phyloP scores from a whole-genome alignment of 2,113 vertebrate genomes.

The Odocoileus hemionus region DNA sequence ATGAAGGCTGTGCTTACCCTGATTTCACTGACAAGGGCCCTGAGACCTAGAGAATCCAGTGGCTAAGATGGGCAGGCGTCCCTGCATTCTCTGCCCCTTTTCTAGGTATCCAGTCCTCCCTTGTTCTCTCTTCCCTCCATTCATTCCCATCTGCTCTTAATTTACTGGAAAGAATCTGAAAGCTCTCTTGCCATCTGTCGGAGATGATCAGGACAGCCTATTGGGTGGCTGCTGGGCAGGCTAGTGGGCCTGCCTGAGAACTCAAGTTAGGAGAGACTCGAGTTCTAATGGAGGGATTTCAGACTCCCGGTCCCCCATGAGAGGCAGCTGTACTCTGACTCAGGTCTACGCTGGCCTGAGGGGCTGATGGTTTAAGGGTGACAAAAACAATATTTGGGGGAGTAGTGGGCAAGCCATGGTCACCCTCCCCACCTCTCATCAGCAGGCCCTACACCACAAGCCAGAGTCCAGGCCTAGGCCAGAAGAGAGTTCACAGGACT shows the following conservation, averaged over 20 bases:
- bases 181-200: background rate
- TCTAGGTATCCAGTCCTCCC: background rate
- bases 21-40: background rate
- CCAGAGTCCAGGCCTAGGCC: background rate
- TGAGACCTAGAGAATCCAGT: background rate
- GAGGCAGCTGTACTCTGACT: background rate
- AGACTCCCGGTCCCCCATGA: background rate
- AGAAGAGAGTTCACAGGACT: background rate
- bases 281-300: background rate
- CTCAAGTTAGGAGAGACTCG: fast-evolving
- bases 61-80: background rate
- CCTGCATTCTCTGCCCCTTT: background rate
- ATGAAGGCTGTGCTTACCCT: background rate
- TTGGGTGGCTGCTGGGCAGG: background rate
- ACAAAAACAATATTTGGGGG: background rate
- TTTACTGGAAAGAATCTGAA: constrained; percentile 9
- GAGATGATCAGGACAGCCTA: background rate
- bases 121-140: background rate
- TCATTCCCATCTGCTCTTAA: background rate
- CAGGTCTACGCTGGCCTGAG: background rate
- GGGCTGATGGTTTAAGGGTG: background rate
- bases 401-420: background rate
- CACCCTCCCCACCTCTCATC: background rate
- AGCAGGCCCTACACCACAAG: background rate
- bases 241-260: background rate